Conservation (phyloP, 2,797 vertebrate species). For the Hippoglossus hippoglossus region DNA sequence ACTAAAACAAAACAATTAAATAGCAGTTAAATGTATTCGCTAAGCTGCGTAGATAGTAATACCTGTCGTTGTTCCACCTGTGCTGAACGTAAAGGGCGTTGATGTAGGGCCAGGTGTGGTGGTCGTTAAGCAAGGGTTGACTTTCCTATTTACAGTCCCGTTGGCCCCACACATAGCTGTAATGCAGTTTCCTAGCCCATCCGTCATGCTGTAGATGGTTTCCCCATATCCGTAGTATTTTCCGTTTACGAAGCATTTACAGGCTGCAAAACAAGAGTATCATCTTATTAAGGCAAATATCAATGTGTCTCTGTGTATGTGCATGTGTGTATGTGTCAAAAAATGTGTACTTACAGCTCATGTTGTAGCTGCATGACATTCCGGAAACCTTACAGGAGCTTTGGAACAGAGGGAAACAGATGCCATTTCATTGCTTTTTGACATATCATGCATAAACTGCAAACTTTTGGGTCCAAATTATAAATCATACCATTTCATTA, state of each 20-base stretch:
- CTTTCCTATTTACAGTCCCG: constrained; percentile 74
- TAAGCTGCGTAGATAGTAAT: neutral
- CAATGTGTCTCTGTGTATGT: too few relatives aligned
- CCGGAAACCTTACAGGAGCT: constrained; percentile 72
- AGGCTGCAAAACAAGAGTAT: constrained; percentile 76
- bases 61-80: constrained; percentile 28
- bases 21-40: too few relatives aligned
- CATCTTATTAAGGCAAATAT: neutral
- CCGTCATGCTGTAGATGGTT: constrained; percentile 88
- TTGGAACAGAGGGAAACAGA: constrained; percentile 40
- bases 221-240: constrained; percentile 78
- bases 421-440: too few relatives aligned
- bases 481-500: too few relatives aligned
- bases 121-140: constrained; percentile 69
- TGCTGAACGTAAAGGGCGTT: constrained; percentile 55
- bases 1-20: too few relatives aligned
- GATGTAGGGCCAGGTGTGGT: constrained; percentile 49
- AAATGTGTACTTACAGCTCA: constrained; percentile 66
- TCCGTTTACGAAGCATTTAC: constrained; percentile 84
- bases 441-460: too few relatives aligned
- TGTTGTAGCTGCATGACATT: constrained; percentile 65
- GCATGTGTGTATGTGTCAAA: neutral
- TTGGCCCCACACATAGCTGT: constrained; percentile 84
- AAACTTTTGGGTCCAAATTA: too few relatives aligned
- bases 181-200: constrained; percentile 90